Evolutionary conservation across 2,113 vertebrate genomes (phyloP).

Genomic region (Mohoua ochrocephala): DNA sequence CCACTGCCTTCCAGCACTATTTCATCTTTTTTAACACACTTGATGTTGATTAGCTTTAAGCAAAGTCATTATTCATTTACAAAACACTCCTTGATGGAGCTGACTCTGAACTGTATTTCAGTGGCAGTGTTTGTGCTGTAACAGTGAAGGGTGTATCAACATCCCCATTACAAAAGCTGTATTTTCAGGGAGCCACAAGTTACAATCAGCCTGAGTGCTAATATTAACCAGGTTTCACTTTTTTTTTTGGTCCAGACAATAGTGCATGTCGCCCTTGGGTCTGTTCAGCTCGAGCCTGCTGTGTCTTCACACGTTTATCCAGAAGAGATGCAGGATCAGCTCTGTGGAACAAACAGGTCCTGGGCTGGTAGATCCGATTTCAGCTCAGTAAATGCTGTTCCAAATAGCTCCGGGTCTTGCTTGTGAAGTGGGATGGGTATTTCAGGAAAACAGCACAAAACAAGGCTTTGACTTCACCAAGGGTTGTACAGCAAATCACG

Average conservation of each 20-base stretch:
- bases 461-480: background rate
- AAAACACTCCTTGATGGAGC: background rate
- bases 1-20: conserved; percentile 55
- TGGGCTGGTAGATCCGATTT: background rate
- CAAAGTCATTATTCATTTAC: conserved; percentile 23
- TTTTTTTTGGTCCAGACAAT: background rate
- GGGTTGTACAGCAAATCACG: background rate
- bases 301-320: background rate
- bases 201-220: background rate
- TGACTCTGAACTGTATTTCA: background rate
- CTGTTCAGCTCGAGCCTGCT: background rate
- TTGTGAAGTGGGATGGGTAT: background rate
- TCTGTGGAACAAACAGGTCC: background rate
- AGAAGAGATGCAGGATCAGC: background rate
- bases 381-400: background rate
- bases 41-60: conserved; percentile 50
- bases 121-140: background rate
- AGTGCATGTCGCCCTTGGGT: background rate
- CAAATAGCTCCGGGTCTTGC: background rate
- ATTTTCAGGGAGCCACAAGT: background rate
- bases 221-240: background rate
- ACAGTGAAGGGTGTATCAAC: background rate
- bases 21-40: conserved; percentile 46
- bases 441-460: background rate
- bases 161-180: background rate